Percentiles rank a stretch among this genome's conserved stretches.
These are phyloP conservation scores for Xenopus petersii DNA, from an alignment of 2,797 vertebrate genomes.

Conservation along the genomic window DNA sequence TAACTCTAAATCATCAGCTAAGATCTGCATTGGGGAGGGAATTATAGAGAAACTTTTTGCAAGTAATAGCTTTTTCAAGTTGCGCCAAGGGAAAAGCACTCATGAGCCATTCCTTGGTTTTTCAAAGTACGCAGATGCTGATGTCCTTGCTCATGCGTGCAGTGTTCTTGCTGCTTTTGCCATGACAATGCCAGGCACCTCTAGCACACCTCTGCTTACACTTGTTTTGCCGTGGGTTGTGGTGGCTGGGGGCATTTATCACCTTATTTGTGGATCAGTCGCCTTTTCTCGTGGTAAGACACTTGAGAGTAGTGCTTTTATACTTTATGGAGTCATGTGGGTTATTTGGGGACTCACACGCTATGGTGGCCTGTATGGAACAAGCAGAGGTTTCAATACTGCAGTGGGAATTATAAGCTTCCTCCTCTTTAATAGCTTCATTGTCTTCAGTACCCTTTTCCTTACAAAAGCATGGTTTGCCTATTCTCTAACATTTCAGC, in stretches of 20 bases:
- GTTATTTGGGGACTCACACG: slow-evolving; percentile 78
- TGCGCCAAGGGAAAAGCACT: slow-evolving; percentile 66
- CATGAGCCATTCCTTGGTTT: slow-evolving; percentile 76
- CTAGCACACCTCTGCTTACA: slow-evolving; percentile 60
- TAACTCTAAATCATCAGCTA: slow-evolving; percentile 58
- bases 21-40: slow-evolving; percentile 64
- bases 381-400: slow-evolving; percentile 70
- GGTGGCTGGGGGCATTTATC: slow-evolving; percentile 74
- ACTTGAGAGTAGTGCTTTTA: slow-evolving; percentile 83
- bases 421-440: slow-evolving; percentile 78
- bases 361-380: slow-evolving; percentile 68
- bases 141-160: slow-evolving; percentile 74
- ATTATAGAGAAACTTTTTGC: slow-evolving; percentile 61
- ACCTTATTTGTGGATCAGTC: slow-evolving; percentile 73
- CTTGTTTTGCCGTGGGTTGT: slow-evolving; percentile 80
- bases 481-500: slow-evolving; percentile 74
- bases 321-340: slow-evolving; percentile 82
- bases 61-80: slow-evolving; percentile 57
- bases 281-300: slow-evolving; percentile 84
- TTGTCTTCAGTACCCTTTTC: slow-evolving; percentile 73
- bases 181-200: slow-evolving; percentile 62
- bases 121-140: slow-evolving; percentile 81
- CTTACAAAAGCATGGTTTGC: slow-evolving; percentile 74
- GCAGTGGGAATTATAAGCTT: slow-evolving; percentile 75
- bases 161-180: slow-evolving; percentile 79